These are phyloP conservation scores for Oreochromis aureus DNA, from an alignment of 2,113 vertebrate genomes.

Conservation along the genomic window DNA sequence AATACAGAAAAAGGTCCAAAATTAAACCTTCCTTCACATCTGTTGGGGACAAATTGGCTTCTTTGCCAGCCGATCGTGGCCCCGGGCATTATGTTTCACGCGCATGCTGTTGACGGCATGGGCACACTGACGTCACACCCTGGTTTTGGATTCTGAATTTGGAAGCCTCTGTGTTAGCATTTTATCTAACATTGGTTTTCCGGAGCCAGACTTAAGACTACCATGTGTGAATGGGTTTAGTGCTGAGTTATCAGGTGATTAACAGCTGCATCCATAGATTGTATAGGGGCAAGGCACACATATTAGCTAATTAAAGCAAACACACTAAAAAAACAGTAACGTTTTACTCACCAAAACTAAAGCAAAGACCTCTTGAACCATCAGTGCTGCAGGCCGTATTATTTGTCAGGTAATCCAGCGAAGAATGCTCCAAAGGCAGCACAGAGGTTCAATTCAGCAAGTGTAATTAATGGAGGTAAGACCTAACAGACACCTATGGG, in stretches of 20 bases:
- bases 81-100: neutral
- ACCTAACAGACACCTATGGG: neutral
- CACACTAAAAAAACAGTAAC: neutral
- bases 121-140: neutral
- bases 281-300: neutral
- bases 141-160: rapidly evolving
- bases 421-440: neutral
- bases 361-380: neutral
- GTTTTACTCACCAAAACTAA: neutral
- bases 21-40: neutral
- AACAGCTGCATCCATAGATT: neutral
- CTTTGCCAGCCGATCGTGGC: neutral
- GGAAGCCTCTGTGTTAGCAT: neutral
- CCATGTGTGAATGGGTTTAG: neutral
- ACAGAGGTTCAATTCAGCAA: neutral
- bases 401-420: neutral
- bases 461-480: neutral
- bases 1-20: neutral
- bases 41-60: neutral
- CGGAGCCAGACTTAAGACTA: neutral
- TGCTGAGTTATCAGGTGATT: neutral
- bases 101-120: neutral
- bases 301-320: neutral
- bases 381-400: rapidly evolving
- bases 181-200: neutral